Base-by-base conservation (phyloP, 2,113 vertebrate genomes). In the Dissostichus mawsoni region DNA sequence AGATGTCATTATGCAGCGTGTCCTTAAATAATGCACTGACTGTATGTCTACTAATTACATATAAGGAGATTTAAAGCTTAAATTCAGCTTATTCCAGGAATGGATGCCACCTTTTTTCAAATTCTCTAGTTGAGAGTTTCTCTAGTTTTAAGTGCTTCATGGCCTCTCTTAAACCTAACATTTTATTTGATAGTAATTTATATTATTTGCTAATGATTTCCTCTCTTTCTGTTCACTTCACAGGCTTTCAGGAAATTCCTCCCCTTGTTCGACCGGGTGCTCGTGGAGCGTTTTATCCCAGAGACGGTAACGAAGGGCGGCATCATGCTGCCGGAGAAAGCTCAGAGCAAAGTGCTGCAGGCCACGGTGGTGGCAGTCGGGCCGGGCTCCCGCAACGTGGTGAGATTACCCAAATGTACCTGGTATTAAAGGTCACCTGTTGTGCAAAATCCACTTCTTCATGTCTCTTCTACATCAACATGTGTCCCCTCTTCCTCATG, bases 251-350 rank as follows among this genome's bases (percentile, higher is more conserved):
- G 96, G 69, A 98, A 96, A 11, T 99, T 99, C 90, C 94, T 99
- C 11, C 98, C 98, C 1, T 92, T 99, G 88, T 98, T 99, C 55
- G 98, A 99, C 89, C 96, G 98, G 0, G 97, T 99, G 2, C 89
- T 99, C 93, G 98, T 99, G 81, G 98, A 99, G 90, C 94, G 97
- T 20, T 85, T 96, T 33, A 94, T 93, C 0, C 97, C 97, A 0
- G 98, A 99, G 90, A 96, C 96, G 0, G 96, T 99, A 50, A 96
- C 97, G 8, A 99, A 97, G 84, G 98, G 98, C 12, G 98, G 98
- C 81, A 99, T 99, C 90, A 98, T 99, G 97, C 94, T 99, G 87
- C 98, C 98, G 41, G 98, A 99, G 92, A 99, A 99, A 90, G 93
- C 97, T n/a, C 97, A 99, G 84, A 96, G 96, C 52, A 99, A 98